Conservation (phyloP, 2,113 vertebrate species). For the Penelope pileata region DNA sequence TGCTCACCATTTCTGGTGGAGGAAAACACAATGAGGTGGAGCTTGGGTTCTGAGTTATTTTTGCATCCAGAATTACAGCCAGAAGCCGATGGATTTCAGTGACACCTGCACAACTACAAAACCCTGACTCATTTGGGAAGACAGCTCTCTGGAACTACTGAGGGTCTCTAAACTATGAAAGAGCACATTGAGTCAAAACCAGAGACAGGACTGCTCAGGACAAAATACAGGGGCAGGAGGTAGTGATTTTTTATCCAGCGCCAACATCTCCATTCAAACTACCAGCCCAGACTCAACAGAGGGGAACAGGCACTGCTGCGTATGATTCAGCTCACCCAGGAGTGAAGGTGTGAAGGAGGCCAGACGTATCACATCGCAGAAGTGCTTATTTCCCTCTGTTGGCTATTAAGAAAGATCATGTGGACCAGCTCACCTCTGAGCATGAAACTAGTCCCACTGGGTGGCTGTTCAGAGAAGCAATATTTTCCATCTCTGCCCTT, state of each 20-base stretch:
- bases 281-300: background rate
- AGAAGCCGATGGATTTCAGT: background rate
- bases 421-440: background rate
- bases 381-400: accelerated
- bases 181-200: accelerated
- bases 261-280: too few relatives aligned
- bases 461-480: background rate
- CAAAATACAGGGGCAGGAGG: background rate
- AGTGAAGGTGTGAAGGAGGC: background rate
- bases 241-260: background rate
- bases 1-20: background rate
- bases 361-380: background rate
- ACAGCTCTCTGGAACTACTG: background rate
- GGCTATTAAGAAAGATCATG: background rate
- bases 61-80: background rate
- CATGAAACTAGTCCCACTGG: background rate
- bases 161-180: background rate
- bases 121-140: background rate
- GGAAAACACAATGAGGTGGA: background rate
- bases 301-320: background rate
- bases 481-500: background rate
- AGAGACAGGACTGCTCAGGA: background rate
- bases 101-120: background rate
- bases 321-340: background rate
- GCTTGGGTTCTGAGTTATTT: background rate